Evolutionary conservation across 2,113 vertebrate species (phyloP), one percentile per base, ranked within the genome.

Genomic region (Callipepla squamata): DNA sequence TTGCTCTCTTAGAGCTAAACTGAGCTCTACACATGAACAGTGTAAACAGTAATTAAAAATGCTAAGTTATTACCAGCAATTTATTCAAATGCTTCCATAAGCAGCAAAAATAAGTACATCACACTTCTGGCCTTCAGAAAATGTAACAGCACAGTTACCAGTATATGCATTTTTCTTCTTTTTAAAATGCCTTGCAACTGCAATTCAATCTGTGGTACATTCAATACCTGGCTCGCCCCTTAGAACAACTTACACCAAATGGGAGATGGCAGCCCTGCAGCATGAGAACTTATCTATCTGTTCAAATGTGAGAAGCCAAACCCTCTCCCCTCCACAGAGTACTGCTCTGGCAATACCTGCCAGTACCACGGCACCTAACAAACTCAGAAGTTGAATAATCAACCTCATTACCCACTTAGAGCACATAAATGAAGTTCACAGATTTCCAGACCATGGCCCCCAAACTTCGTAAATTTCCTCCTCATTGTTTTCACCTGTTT

Each of bases 321-420:
- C 61, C 68, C 36, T 6, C 0, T 0, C 67, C 67, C 1, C 51
- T 22, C 45, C 38, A 50, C 14, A n/a, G 67, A n/a, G 58, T 55
- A 30, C 44, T 50, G 21, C 45, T 85, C 58, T 94, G 67, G 23
- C 85, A 61, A 15, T 44, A 78, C 42, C 40, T 67, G 22, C 32
- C 45, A 48, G 17, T 53, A 59, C 66, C 42, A 77, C 32, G 45
- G 74, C 0, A 0, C 7, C 25, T 58, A 86, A 82, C 0, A 2
- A 84, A 74, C 26, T 48, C 14, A 5, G 17, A 86, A 68, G 59
- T 5, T 34, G 17, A 84, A 66, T 47, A 61, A 84, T 6, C 36
- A 40, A 7, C 32, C 26, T 63, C 58, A 42, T 51, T 25, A 82
- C 4, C 7, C 11, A 74, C 42, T 61, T 42, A 22, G 0, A 44